These are phyloP conservation scores for Neuroscelio doddi DNA, from an alignment of 2,888 invertebrate species.

Conservation along the genomic window DNA sequence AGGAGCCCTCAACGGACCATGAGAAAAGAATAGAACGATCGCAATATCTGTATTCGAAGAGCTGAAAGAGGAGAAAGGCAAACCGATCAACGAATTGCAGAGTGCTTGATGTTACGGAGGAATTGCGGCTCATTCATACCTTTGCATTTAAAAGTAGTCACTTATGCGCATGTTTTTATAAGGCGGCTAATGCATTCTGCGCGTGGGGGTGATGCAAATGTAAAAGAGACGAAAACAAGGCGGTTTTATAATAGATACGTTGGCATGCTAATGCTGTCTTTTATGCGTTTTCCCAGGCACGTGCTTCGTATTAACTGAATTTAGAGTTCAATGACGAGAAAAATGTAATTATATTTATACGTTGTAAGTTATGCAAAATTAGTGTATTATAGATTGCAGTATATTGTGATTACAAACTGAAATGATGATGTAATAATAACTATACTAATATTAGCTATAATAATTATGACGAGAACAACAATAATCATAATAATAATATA, in stretches of 20 bases:
- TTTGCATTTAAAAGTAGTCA: conserved; percentile 77
- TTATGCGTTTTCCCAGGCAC: conserved; percentile 53
- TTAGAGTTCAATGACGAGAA: conserved; percentile 38
- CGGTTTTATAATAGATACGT: conserved; percentile 65
- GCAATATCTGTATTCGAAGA: conserved; percentile 24
- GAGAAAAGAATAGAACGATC: conserved; percentile 20
- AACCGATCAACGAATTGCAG: conserved; percentile 24
- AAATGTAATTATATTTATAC: conserved; percentile 41
- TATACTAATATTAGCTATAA: too few species aligned
- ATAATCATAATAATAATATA: too few species aligned
- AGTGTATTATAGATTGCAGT: too few species aligned
- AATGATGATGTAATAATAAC: too few species aligned
- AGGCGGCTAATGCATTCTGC: conserved; percentile 48
- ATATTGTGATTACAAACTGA: too few species aligned
- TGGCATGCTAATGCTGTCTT: conserved; percentile 64
- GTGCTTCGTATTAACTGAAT: conserved; percentile 47
- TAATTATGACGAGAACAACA: too few species aligned
- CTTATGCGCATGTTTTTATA: conserved; percentile 65
- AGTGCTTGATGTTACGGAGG: conserved; percentile 61
- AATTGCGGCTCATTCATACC: conserved; percentile 77
- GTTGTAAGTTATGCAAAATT: too few species aligned
- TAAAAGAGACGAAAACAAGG: conserved; percentile 54
- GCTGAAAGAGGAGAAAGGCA: conserved; percentile 20
- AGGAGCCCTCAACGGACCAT: conserved; percentile 18
- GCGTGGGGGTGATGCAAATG: conserved; percentile 40